These are phyloP conservation scores for Ceyx cyanopectus DNA, from an alignment of 2,113 vertebrate genomes.

Conservation along the genomic window DNA sequence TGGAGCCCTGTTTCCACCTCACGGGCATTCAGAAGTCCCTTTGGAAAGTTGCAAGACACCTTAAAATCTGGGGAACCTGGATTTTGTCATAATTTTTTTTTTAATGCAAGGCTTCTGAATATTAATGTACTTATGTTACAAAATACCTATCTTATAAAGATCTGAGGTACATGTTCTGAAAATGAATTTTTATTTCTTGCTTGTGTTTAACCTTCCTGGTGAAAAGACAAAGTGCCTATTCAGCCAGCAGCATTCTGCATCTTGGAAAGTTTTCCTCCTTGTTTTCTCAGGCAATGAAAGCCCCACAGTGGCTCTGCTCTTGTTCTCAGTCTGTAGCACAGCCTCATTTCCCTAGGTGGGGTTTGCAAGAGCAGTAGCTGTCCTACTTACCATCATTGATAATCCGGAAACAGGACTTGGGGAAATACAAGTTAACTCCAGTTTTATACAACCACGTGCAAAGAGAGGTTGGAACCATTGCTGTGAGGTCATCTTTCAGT, in stretches of 20 bases:
- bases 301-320: accelerated
- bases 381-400: accelerated
- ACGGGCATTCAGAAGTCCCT: background rate
- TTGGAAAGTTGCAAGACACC: background rate
- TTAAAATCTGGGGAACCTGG: background rate
- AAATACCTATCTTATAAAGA: background rate
- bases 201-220: background rate
- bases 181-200: background rate
- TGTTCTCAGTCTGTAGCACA: background rate
- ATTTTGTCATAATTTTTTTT: background rate
- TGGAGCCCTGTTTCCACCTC: background rate
- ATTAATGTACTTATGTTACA: background rate
- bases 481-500: background rate
- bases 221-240: background rate
- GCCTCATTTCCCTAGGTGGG: background rate
- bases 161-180: background rate
- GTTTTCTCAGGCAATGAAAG: background rate
- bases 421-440: background rate
- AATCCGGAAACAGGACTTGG: background rate
- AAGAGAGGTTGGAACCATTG: background rate
- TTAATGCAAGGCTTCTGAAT: background rate
- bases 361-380: background rate
- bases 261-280: background rate
- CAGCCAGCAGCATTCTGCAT: background rate
- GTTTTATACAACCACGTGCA: background rate